Base-by-base conservation (phyloP, 2,113 vertebrate species). In the mouse (Mus musculus) region DNA sequence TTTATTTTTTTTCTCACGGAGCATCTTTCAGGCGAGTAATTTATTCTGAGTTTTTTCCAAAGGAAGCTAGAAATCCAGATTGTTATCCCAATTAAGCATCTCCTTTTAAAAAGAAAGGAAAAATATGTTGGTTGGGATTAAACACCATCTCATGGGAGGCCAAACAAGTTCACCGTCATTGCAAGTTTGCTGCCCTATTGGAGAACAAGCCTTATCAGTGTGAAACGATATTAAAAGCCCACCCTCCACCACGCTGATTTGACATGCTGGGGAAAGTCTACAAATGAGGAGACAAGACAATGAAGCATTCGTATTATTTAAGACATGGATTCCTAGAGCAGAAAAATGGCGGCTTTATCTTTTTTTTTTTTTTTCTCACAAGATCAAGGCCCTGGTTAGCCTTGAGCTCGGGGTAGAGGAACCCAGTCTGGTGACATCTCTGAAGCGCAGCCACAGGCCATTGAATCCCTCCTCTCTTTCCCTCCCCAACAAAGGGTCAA, bases 41-140 rank as follows among this genome's bases (percentile, higher is more conserved):
- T 90, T 67, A 96, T 88, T 82, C 36, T 52, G 59, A 65, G 28
- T 89, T 95, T 95, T 95, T 93, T 49, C 59, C 19, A 91, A 78
- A 73, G 67, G 65, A 91, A 78, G 49, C 22, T 39, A 19, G 39
- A 76, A 54, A 85, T 84, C 65, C 54, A 93, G n/a, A 93, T 84
- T 89, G 59, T 56, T n/a, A 52, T 84, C 33, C 69, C 67, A 86
- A 65, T 59, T 69, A 65, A 52, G 52, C 78, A 24, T 10, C 33
- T 85, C 5, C 22, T 76, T 96, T 59, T 72, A 49, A 52, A 72
- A 46, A 77, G 77, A 24, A 52, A 7, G 39, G 11, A 49, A 65
- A 73, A 88, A 56, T 65, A 67, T 7, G 9, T 49, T 71, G 28
- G 59, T 26, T 82, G 73, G 30, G 82, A 71, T 87, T 1, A 19